Conservation (phyloP, 2,888 invertebrate species). For the Acanthopleura granulata region DNA sequence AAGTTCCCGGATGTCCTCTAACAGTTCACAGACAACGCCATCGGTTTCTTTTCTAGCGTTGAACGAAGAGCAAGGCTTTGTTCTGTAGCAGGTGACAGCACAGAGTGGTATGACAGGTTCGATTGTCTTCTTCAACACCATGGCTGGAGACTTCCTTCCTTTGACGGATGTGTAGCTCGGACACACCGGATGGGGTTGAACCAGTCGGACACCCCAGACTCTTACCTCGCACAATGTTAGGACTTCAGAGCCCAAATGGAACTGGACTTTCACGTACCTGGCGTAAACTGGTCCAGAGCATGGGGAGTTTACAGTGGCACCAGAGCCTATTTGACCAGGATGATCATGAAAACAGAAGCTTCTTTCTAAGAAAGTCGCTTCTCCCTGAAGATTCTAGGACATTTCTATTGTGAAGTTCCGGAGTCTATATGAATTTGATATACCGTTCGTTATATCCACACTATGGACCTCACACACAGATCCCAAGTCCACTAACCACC, state of each 20-base stretch:
- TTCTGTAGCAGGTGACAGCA: neutral
- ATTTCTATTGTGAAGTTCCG: neutral
- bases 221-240: neutral
- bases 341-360: neutral
- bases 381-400: neutral
- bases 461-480: no score
- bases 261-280: neutral
- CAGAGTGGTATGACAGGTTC: neutral
- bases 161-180: neutral
- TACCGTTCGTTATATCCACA: no score
- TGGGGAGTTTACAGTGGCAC: neutral
- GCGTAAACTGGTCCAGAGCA: neutral
- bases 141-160: neutral
- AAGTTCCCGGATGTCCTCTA: neutral
- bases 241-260: neutral
- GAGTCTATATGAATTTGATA: neutral
- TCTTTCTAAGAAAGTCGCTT: neutral
- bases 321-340: neutral
- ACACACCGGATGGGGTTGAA: neutral
- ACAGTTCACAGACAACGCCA: neutral
- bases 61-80: neutral
- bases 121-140: neutral
- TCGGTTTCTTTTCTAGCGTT: neutral
- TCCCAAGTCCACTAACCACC: no score
- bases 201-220: neutral